These are phyloP conservation scores for Sternotherus odoratus DNA, from an alignment of 2,797 vertebrate genomes.

Conservation along the genomic window DNA sequence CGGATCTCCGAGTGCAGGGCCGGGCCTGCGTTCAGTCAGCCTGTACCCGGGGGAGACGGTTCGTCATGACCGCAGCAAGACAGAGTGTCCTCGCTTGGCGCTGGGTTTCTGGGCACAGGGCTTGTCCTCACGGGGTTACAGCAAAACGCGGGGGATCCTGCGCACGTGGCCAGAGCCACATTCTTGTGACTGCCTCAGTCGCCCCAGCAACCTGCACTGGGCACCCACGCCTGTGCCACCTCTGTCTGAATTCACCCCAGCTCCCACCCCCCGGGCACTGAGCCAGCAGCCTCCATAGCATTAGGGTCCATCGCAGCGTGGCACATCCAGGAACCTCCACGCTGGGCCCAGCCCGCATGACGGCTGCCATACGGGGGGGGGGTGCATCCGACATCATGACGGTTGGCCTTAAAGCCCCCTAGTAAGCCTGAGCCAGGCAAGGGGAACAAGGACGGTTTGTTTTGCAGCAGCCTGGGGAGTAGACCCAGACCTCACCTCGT, in stretches of 20 bases:
- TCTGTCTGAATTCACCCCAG: no score
- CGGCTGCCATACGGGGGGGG: not conserved
- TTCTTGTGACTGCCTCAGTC: not conserved
- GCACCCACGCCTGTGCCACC: not conserved
- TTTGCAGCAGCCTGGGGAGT: not conserved
- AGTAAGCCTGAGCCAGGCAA: not conserved
- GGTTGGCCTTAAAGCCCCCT: not conserved
- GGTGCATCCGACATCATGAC: not conserved
- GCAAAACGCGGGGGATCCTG: not conserved
- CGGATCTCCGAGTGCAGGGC: not conserved
- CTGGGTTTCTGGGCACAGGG: not conserved
- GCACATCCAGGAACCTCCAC: no score
- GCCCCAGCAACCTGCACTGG: not conserved
- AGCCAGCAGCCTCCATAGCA: not conserved
- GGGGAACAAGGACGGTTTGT: not conserved
- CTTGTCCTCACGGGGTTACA: not conserved
- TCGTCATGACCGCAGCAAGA: not conserved
- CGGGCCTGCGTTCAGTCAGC: not conserved
- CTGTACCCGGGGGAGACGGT: not conserved
- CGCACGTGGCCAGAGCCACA: no score
- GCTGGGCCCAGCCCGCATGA: rapidly evolving
- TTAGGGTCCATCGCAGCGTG: no score
- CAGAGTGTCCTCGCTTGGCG: not conserved
- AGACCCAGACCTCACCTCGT: not conserved
- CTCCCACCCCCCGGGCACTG: not conserved